Percentiles rank a stretch among this genome's conserved stretches.
phyloP scores from a whole-genome alignment of 2,113 vertebrate genomes.

The Redunca redunca region DNA sequence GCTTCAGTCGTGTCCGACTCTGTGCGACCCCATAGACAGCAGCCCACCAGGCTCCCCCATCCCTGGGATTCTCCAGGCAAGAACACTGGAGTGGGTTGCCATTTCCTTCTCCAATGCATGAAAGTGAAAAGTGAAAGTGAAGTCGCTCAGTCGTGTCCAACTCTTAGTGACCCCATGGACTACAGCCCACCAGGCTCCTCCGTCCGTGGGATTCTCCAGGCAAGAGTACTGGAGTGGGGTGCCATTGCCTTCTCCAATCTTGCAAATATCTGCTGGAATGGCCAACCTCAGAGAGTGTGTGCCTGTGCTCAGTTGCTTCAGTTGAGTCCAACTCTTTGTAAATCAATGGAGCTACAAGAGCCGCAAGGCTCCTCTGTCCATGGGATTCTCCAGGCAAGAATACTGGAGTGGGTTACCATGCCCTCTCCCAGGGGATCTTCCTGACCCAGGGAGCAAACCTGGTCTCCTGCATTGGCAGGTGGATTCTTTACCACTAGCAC shows the following conservation, averaged over 20 bases:
- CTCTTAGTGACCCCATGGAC: no score
- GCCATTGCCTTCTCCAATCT: background rate
- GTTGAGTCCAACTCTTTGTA: background rate
- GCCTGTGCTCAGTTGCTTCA: background rate
- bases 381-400: background rate
- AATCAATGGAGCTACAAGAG: background rate
- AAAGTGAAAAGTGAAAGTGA: no score
- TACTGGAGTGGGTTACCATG: background rate
- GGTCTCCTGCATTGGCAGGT: background rate
- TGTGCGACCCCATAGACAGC: no score
- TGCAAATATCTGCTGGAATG: background rate
- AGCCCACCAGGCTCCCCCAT: no score
- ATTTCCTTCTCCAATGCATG: no score
- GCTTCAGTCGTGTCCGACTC: no score
- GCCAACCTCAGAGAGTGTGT: background rate
- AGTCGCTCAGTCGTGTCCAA: accelerated
- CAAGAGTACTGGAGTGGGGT: no score
- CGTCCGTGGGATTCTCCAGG: no score
- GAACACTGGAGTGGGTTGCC: no score
- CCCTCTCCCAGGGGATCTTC: background rate
- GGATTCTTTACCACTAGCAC: background rate
- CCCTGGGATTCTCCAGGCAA: no score
- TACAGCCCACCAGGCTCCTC: no score
- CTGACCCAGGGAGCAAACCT: background rate
- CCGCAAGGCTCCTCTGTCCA: background rate